These are phyloP conservation scores for Sebastiscus albofasciatus DNA, from an alignment of 2,797 vertebrate species.

Conservation along the genomic window DNA sequence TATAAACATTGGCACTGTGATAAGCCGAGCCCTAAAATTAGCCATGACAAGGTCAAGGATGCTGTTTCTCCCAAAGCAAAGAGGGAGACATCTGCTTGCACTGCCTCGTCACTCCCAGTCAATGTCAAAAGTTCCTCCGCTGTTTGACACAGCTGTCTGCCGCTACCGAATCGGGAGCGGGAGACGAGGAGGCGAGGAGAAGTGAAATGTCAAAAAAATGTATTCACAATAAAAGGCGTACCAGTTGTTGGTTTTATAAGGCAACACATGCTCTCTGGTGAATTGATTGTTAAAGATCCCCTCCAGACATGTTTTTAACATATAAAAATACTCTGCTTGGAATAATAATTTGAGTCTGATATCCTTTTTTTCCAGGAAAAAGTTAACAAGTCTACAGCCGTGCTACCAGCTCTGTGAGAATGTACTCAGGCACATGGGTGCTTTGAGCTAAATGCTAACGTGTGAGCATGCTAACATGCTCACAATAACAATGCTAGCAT, in stretches of 20 bases:
- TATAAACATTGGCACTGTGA: constrained; percentile 77
- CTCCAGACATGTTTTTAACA: constrained; percentile 6
- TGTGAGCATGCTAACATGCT: neutral
- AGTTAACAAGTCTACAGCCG: neutral
- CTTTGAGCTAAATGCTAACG: constrained; percentile 8
- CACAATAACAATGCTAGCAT: neutral
- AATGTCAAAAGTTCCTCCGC: constrained; percentile 71
- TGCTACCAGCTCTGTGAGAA: neutral
- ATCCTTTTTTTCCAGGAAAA: neutral
- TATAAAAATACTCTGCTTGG: constrained; percentile 10
- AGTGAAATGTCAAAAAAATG: constrained; percentile 47
- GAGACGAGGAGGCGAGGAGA: constrained; percentile 6
- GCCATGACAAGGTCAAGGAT: constrained; percentile 80
- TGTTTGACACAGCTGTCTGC: constrained; percentile 74
- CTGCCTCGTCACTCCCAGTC: constrained; percentile 76
- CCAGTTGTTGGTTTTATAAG: constrained; percentile 27
- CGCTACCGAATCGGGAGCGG: constrained; percentile 45
- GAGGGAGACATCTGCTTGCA: constrained; percentile 77
- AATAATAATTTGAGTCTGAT: neutral
- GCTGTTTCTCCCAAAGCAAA: constrained; percentile 75
- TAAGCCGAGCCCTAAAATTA: constrained; percentile 81
- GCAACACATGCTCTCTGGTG: constrained; percentile 19
- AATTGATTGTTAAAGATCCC: constrained; percentile 19
- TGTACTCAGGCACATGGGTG: neutral
- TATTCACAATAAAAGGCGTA: constrained; percentile 34